Evolutionary conservation across 2,113 vertebrate species (phyloP).

Genomic region (Chaenocephalus aceratus): DNA sequence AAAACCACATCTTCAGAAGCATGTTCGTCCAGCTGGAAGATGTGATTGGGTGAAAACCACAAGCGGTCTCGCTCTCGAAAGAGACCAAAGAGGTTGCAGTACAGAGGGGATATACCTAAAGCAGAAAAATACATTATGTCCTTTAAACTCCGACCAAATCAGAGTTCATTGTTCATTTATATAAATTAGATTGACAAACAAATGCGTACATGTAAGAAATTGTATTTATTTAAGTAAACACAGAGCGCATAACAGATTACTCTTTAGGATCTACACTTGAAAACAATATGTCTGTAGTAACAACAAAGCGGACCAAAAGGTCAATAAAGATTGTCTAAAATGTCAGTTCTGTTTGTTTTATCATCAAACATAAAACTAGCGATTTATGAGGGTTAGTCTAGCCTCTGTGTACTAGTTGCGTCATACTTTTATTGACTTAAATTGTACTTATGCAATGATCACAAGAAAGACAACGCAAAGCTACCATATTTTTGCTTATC

Average conservation of each 20-base stretch:
- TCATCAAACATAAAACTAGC: slow-evolving; percentile 59
- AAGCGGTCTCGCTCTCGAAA: slow-evolving; percentile 89
- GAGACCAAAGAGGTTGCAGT: slow-evolving; percentile 92
- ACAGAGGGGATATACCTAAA: slow-evolving; percentile 91
- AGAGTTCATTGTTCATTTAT: not conserved
- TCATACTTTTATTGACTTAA: slow-evolving; percentile 19
- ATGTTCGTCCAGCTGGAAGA: slow-evolving; percentile 90
- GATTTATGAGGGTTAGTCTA: slow-evolving; percentile 40
- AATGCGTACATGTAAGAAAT: not conserved
- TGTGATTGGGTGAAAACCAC: slow-evolving; percentile 95
- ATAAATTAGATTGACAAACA: not conserved
- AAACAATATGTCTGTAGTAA: slow-evolving; percentile 52
- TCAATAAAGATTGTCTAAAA: slow-evolving; percentile 57
- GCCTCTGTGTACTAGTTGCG: not conserved
- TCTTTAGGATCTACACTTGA: not conserved
- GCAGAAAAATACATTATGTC: slow-evolving; percentile 13
- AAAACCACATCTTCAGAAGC: slow-evolving; percentile 87
- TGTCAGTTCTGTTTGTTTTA: slow-evolving; percentile 69
- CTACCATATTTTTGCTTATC: slow-evolving; percentile 1
- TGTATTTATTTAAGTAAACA: not conserved
- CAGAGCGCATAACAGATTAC: not conserved
- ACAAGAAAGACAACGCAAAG: not conserved
- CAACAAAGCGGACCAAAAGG: slow-evolving; percentile 50
- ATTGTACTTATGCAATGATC: not conserved
- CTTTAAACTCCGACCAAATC: not conserved